A percentile compares a stretch with the other conserved stretches of the same genome.
These are phyloP conservation scores for Ethmia dodecea DNA, from an alignment of 2,888 invertebrate species.

Conservation along the genomic window DNA sequence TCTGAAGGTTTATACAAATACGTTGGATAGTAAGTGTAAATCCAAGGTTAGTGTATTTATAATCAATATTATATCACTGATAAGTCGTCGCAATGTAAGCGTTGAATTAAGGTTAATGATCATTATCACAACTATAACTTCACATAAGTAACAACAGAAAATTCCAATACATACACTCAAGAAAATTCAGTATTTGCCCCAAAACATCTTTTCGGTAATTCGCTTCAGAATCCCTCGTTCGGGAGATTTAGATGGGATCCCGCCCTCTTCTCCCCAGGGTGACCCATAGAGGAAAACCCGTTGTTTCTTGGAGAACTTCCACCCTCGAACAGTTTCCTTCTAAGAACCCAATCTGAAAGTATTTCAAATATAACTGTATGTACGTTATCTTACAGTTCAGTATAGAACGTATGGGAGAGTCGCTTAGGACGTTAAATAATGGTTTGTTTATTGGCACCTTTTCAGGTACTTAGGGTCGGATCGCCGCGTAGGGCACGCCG, in stretches of 20 bases:
- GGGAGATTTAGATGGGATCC: conserved; percentile 66
- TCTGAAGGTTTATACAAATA: too few species aligned
- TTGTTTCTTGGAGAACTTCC: conserved; percentile 64
- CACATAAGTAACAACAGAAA: conserved; percentile 2
- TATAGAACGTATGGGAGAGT: conserved; percentile 11
- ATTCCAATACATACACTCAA: conserved; percentile 11
- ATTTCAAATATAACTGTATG: too few species aligned
- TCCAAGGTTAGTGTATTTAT: too few species aligned
- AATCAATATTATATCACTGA: too few species aligned
- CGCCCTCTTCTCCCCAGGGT: conserved; percentile 55
- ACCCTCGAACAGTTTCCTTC: conserved; percentile 14
- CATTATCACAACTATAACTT: too few species aligned
- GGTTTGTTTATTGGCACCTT: conserved; percentile 65
- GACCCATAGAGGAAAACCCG: conserved; percentile 64
- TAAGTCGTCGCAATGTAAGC: too few species aligned
- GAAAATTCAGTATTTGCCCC: conserved; percentile 38
- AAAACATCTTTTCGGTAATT: conserved; percentile 64
- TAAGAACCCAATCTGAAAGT: too few species aligned
- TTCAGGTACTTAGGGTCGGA: conserved; percentile 68
- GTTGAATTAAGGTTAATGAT: too few species aligned
- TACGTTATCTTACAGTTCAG: neutral
- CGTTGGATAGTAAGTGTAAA: too few species aligned
- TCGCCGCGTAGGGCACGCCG: conserved; percentile 47
- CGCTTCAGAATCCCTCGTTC: conserved; percentile 59
- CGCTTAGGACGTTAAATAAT: conserved; percentile 28